Evolutionary conservation across 2,888 invertebrate genomes (phyloP).

Genomic region (Schizotus pectinicornis): DNA sequence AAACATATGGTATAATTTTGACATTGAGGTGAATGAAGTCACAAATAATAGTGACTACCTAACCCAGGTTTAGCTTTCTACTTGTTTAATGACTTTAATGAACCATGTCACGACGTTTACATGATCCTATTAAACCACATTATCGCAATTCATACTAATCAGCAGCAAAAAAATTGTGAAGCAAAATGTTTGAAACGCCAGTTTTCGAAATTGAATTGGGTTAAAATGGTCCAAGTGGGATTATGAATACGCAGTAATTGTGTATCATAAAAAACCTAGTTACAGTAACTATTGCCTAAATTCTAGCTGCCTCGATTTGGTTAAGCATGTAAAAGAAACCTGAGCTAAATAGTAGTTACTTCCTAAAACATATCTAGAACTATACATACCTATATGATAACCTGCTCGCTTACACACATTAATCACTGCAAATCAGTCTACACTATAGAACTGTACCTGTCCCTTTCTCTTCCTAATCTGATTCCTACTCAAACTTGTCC

Average conservation of each 20-base stretch:
- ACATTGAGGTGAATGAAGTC: slow-evolving; percentile 18
- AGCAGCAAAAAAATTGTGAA: no score
- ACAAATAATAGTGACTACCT: slow-evolving; percentile 42
- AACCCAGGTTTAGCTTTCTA: slow-evolving; percentile 51
- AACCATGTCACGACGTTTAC: background rate
- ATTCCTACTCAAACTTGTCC: slow-evolving; percentile 18
- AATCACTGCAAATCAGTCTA: slow-evolving; percentile 21
- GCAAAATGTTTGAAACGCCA: background rate
- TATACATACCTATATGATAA: slow-evolving; percentile 48
- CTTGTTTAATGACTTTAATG: slow-evolving; percentile 10
- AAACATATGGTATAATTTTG: background rate
- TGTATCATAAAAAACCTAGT: no score
- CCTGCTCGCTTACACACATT: slow-evolving; percentile 33
- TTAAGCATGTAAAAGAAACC: slow-evolving; percentile 44
- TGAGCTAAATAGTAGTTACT: slow-evolving; percentile 49
- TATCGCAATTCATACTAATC: no score
- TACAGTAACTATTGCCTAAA: slow-evolving; percentile 2
- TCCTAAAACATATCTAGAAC: slow-evolving; percentile 43
- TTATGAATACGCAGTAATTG: background rate
- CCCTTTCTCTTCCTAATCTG: slow-evolving; percentile 24
- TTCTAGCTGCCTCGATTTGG: slow-evolving; percentile 3
- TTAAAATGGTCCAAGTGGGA: background rate
- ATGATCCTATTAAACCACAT: no score
- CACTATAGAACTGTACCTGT: slow-evolving; percentile 16
- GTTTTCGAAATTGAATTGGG: background rate